phyloP scores from a whole-genome alignment of 2,113 vertebrate genomes.

The Salvelinus namaycush region DNA sequence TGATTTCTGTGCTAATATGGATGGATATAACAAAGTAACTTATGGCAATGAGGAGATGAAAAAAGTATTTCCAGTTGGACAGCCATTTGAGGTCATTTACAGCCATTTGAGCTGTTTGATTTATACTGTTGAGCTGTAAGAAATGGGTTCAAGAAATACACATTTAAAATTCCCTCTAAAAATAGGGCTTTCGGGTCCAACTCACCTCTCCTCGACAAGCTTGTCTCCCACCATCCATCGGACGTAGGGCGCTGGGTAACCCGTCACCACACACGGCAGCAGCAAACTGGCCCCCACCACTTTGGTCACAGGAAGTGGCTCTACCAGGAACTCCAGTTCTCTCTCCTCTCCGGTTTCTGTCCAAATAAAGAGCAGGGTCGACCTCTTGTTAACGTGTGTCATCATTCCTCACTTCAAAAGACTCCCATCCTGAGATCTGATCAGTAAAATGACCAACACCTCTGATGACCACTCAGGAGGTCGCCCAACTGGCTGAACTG shows the following conservation, averaged over 20 bases:
- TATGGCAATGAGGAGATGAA: too few relatives aligned
- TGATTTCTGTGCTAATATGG: too few relatives aligned
- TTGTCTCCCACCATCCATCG: conserved; percentile 83
- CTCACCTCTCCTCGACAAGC: conserved; percentile 80
- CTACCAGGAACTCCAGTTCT: conserved; percentile 76
- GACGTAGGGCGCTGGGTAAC: conserved; percentile 75
- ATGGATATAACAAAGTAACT: too few relatives aligned
- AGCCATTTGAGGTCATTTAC: too few relatives aligned
- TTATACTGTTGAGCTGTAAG: too few relatives aligned
- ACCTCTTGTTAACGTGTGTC: conserved; percentile 17
- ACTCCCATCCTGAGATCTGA: conserved; percentile 26
- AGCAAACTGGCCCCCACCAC: conserved; percentile 75
- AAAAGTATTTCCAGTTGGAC: too few relatives aligned
- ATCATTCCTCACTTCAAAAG: conserved; percentile 47
- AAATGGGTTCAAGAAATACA: too few relatives aligned
- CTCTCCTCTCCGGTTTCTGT: conserved; percentile 76
- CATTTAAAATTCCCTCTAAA: too few relatives aligned
- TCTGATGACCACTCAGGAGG: conserved; percentile 15
- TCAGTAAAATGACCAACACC: conserved; percentile 28
- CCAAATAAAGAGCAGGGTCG: conserved; percentile 12
- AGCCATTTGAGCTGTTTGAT: too few relatives aligned
- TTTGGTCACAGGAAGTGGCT: conserved; percentile 74
- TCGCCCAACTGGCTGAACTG: background rate
- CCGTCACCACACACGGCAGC: conserved; percentile 80
- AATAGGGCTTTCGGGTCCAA: background rate